Base-by-base conservation (phyloP, 2,797 vertebrate species). In the Enteromius anoplus region DNA sequence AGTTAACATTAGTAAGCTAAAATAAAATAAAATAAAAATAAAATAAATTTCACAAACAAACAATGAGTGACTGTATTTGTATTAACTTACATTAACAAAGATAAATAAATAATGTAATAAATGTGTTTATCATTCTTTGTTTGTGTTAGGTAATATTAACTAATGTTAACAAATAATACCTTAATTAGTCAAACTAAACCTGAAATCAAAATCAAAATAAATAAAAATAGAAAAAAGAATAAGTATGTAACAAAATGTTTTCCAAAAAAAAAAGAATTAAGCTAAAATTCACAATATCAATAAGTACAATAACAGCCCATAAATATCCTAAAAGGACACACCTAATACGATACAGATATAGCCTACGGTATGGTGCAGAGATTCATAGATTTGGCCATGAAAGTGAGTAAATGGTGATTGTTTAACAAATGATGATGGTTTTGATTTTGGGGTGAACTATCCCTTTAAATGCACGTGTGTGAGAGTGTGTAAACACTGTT, bases 401-500 rank as follows among this genome's bases (percentile, higher is more conserved):
- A 60, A 60, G 70, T 51, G 21, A 72, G 4, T 26, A 47, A 47
- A 62, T 34, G 7, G 49, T 49, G 19, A 51, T 5, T 12, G 26
- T 42, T 65, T 34, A 32, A 12, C 75, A 64, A 78, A 64, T 62
- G 55, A 64, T 65, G 60, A 78, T 64, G 47, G 12, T 81, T 45
- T 60, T 15, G 23, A 32, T n/a, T 23, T 47, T 19, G 5, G 9
- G 60, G 15, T 65, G 32, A 82, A 40, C 58, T 53, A 34, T 75
- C 34, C 3, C n/a, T 75, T 69, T 55, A 70, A 40, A 42, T 14
- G 42, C 11, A 45, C 51, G 1, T 9, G 11, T 47, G 9, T 77
- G 23, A 14, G 12, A 23, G 53, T 23, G 55, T 72, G 58, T 49
- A 81, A 81, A 81, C 70, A 65, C 70, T 51, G 70, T 75, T 65